Evolutionary conservation across 2,797 vertebrate genomes (phyloP).

Genomic region (Sebastes kiyomatsui): DNA sequence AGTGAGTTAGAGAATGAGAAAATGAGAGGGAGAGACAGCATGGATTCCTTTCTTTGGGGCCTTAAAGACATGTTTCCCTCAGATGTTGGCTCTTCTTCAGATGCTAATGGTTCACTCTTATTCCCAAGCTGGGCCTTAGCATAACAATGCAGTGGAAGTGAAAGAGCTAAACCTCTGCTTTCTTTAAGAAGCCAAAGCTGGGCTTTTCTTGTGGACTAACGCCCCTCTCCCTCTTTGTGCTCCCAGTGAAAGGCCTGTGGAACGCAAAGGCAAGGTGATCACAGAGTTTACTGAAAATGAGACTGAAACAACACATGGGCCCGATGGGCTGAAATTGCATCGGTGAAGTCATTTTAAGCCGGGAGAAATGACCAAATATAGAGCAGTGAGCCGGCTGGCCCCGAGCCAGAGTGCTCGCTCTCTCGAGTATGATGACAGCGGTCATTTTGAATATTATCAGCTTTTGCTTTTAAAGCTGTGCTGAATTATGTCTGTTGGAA

Average conservation of each 20-base stretch:
- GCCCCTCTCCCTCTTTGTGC: constrained; percentile 83
- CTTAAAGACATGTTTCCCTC: constrained; percentile 84
- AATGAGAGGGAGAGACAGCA: constrained; percentile 82
- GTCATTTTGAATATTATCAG: constrained; percentile 75
- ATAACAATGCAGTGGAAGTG: constrained; percentile 86
- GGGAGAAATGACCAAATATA: constrained; percentile 72
- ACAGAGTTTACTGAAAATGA: constrained; percentile 83
- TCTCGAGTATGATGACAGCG: constrained; percentile 59
- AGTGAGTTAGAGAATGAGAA: constrained; percentile 80
- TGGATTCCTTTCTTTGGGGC: constrained; percentile 84
- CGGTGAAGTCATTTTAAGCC: constrained; percentile 56
- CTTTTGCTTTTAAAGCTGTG: constrained; percentile 75
- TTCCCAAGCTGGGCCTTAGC: constrained; percentile 83
- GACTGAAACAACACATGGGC: constrained; percentile 79
- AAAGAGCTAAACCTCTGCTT: constrained; percentile 88
- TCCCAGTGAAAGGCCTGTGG: constrained; percentile 77
- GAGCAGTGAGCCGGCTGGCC: constrained; percentile 45
- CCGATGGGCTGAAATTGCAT: constrained; percentile 46
- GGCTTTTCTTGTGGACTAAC: constrained; percentile 85
- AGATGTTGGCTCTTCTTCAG: constrained; percentile 88
- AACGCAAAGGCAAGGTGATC: constrained; percentile 84
- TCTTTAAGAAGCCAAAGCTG: constrained; percentile 85
- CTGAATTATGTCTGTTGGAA: constrained; percentile 76
- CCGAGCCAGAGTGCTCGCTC: constrained; percentile 45
- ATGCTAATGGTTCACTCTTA: constrained; percentile 86